A percentile compares a stretch with the other conserved stretches of the same genome.
Conservation (phyloP, 2,797 vertebrate genomes). For the Microctenopoma lineatum region DNA sequence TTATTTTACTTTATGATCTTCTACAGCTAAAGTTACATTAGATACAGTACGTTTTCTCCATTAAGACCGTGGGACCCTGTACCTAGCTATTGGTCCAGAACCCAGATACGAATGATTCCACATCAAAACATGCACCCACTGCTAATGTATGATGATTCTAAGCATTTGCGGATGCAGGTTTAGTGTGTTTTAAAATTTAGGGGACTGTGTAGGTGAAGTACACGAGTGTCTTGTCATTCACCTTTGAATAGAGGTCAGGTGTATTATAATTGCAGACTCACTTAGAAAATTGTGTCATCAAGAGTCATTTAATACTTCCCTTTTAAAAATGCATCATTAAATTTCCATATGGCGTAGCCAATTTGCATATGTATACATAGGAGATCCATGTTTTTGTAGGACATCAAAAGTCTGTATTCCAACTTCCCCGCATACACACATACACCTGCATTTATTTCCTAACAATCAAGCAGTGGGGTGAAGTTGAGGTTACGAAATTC, state of each 20-base stretch:
- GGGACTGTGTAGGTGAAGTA: background rate
- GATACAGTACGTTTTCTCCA: background rate
- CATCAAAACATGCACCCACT: background rate
- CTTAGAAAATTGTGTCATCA: slow-evolving; percentile 55
- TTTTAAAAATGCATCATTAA: slow-evolving; percentile 68
- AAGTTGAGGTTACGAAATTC: slow-evolving; percentile 67
- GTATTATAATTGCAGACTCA: slow-evolving; percentile 42
- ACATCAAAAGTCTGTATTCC: slow-evolving; percentile 69
- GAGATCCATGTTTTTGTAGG: slow-evolving; percentile 60
- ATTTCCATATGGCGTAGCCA: slow-evolving; percentile 66
- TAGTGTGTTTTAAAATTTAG: background rate
- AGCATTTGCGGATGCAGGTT: background rate
- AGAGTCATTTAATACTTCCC: slow-evolving; percentile 58
- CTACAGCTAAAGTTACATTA: background rate
- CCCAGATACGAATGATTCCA: background rate
- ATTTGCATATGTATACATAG: slow-evolving; percentile 66
- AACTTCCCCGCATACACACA: slow-evolving; percentile 43
- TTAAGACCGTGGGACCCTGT: background rate
- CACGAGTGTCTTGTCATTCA: slow-evolving; percentile 16
- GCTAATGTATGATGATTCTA: background rate
- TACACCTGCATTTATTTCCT: slow-evolving; percentile 53
- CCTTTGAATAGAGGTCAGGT: slow-evolving; percentile 17
- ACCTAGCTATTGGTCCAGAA: background rate
- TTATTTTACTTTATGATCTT: background rate
- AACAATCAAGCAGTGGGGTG: slow-evolving; percentile 69